Evolutionary conservation across 2,888 invertebrate species (phyloP), one percentile per base, ranked within the genome.

Genomic region (Limnephilus marmoratus): DNA sequence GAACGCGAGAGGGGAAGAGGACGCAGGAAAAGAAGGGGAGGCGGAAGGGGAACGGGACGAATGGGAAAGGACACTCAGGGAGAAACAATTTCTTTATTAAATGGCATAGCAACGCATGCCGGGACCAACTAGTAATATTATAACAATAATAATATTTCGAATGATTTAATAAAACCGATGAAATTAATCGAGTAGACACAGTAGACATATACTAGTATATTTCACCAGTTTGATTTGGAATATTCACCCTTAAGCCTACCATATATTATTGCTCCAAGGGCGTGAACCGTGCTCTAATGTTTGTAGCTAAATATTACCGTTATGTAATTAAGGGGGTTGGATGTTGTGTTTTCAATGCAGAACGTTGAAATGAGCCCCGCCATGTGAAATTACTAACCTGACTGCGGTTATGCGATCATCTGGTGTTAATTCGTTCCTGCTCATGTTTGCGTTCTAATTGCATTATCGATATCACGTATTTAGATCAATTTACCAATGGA

Each of bases 331-430:
- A 15, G 34, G 91, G n/a, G 41, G 87, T 45, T 45, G 49, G 81
- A 81, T 87, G 81, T 81, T 87, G 81, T 81, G 31, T 81, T 91
- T 87, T 81, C 91, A 91, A 91, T 68, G 24, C 7, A n/a, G 45
- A 53, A 86, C 13, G 31, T 9, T 49, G 49, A 86, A 86, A 53
- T 53, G 31, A 24, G 45, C 49, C 41, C 53, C 15, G 12, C n/a
- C 68, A 15, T n/a, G 29, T 86, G 12, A 86, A 86, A 86, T 86
- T 86, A 53, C 53, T 45, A 45, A 86, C 45, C 31, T 5, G 86
- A 37, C 53, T 86, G 31, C 53, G 86, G 86, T 86, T 86, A 49
- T 45, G 53, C 29, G 86, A 41, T 86, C 45, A 45, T 86, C 49
- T 86, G 49, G 45, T 49, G 45, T 45, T 29, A 37, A 31, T 85